These are phyloP conservation scores for Molanna angustata DNA, from an alignment of 2,888 invertebrate species.

Conservation along the genomic window DNA sequence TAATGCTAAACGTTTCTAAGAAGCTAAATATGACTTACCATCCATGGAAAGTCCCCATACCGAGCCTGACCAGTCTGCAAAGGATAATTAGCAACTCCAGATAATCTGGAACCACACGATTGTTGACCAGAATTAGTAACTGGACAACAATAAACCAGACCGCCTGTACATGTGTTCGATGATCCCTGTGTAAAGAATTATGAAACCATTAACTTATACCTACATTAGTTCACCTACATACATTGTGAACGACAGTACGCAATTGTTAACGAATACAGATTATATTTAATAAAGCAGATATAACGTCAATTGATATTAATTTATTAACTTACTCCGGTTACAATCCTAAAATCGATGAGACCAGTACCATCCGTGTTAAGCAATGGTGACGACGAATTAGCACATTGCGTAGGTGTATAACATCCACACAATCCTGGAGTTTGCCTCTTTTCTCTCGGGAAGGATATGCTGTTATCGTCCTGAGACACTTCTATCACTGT, in stretches of 20 bases:
- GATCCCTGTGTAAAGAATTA: slow-evolving; percentile 5
- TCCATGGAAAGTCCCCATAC: slow-evolving; percentile 74
- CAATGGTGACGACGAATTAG: slow-evolving; percentile 35
- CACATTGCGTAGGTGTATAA: slow-evolving; percentile 45
- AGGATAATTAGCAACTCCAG: slow-evolving; percentile 42
- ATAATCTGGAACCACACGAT: slow-evolving; percentile 50
- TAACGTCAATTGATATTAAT: too few species aligned
- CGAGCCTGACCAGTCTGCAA: slow-evolving; percentile 55
- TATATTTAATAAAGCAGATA: too few species aligned
- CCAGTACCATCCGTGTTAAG: slow-evolving; percentile 54
- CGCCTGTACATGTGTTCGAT: slow-evolving; percentile 42
- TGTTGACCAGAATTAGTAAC: slow-evolving; percentile 19
- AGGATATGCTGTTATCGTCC: slow-evolving; percentile 34
- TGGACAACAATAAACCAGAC: slow-evolving; percentile 49
- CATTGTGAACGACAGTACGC: too few species aligned
- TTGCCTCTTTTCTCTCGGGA: slow-evolving; percentile 20
- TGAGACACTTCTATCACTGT: slow-evolving; percentile 38
- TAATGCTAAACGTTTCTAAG: too few species aligned
- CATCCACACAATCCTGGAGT: slow-evolving; percentile 42
- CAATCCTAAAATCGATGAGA: slow-evolving; percentile 60
- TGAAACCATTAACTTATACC: background rate
- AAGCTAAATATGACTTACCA: slow-evolving; percentile 54
- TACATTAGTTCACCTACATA: too few species aligned
- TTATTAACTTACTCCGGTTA: slow-evolving; percentile 55
- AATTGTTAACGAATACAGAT: too few species aligned